Base-by-base conservation (phyloP, 2,113 vertebrate species). In the Cavia aperea region DNA sequence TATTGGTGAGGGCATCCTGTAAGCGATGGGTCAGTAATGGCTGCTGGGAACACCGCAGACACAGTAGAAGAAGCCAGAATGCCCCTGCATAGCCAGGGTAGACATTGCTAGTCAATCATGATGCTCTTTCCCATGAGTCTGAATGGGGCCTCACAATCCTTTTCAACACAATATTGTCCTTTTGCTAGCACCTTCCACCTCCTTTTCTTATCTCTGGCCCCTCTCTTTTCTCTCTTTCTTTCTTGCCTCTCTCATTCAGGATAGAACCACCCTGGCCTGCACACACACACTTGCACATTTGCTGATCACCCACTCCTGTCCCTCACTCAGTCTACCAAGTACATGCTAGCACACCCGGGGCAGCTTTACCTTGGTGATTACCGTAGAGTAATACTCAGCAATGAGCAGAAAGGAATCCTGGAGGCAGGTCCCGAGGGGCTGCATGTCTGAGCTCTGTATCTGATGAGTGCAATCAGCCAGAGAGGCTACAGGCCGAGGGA, bases 361-460 rank as follows among this genome's bases (percentile, higher is more conserved):
- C 77, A 79, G 77, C 92, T 70, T 78, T 78, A 82, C 90, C 95
- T 83, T n/a, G 7, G 85, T 90, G 95, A 87, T 93, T 95, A 92
- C 79, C 88, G 83, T 14, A 3, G 60, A 93, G 94, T 95, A 94
- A 89, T 95, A 94, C 88, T 79, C 96, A 78, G 46, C 77, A 68
- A 65, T 7, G 19, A 88, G 84, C 24, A 49, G 63, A 62, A 46
- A 33, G 65, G 86, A 36, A 23, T 89, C 78, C 86, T 73, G 86
- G 94, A 86, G 87, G 92, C 72, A 60, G 46, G 72, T 85, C 79
- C 81, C 92, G 13, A 21, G 70, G 12, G 46, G 86, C 66, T 90
- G 84, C 23, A 36, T 31, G 75, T 39, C 12, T 1, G 82, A 84
- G 87, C 95, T 93, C 86, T 0, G 0, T 5, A 79, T 90, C 94